These are phyloP conservation scores for Sapajus apella DNA, from an alignment of 2,113 vertebrate species.

Conservation along the genomic window DNA sequence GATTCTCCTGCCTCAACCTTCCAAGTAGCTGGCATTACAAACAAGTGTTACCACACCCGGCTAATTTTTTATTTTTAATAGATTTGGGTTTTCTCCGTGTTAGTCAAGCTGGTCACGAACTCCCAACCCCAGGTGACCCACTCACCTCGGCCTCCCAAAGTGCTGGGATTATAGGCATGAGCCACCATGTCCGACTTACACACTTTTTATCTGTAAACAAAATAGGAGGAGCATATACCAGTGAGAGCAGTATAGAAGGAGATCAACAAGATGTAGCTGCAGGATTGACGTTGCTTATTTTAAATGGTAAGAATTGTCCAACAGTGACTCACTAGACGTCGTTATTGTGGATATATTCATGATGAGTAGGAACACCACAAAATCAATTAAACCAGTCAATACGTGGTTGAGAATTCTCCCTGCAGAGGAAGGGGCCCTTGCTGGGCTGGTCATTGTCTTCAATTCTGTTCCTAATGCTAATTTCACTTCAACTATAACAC, in stretches of 20 bases:
- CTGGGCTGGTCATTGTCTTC: not conserved
- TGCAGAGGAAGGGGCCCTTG: not conserved
- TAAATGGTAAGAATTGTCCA: not conserved
- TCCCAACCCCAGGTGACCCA: too few species aligned
- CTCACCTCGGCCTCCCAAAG: too few species aligned
- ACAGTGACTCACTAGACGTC: not conserved
- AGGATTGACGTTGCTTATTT: not conserved
- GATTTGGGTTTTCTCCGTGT: too few species aligned
- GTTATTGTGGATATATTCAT: not conserved
- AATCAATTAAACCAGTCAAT: not conserved
- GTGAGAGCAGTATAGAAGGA: accelerated
- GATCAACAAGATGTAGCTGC: too few species aligned
- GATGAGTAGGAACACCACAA: not conserved
- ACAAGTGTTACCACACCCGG: too few species aligned
- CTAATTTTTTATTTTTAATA: too few species aligned
- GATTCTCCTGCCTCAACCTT: too few species aligned
- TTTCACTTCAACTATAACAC: not conserved
- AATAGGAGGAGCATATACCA: not conserved
- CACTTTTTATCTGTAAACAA: not conserved
- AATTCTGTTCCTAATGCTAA: not conserved
- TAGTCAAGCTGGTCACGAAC: too few species aligned
- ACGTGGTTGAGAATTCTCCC: not conserved
- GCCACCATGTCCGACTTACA: not conserved
- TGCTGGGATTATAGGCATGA: too few species aligned
- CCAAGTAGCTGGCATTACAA: too few species aligned